Conservation (phyloP, 2,888 invertebrate species). For the Metellina segmentata region DNA sequence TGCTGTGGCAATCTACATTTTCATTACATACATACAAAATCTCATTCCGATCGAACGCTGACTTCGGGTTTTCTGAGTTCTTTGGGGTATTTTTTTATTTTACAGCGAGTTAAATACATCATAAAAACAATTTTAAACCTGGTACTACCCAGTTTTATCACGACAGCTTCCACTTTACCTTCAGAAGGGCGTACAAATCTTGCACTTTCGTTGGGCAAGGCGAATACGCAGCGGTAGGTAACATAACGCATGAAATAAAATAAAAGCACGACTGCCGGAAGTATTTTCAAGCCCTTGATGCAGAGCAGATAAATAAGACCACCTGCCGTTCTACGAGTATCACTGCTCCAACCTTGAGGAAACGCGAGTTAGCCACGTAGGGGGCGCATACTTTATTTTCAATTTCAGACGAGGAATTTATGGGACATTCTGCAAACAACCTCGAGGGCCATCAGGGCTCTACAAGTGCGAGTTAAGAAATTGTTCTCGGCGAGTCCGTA, state of each 20-base stretch:
- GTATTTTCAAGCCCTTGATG: slow-evolving; percentile 11
- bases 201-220: background rate
- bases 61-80: too few species aligned
- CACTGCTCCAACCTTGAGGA: slow-evolving; percentile 11
- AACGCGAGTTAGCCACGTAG: background rate
- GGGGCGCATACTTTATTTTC: background rate
- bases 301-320: slow-evolving; percentile 36
- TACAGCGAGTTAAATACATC: too few species aligned
- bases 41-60: too few species aligned
- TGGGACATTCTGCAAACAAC: background rate
- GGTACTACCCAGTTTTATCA: background rate
- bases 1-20: too few species aligned
- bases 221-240: slow-evolving; percentile 2
- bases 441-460: background rate
- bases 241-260: background rate
- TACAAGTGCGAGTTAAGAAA: background rate
- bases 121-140: background rate
- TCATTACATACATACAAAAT: too few species aligned
- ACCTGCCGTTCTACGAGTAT: background rate
- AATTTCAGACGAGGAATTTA: background rate
- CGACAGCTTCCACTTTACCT: background rate
- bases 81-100: too few species aligned
- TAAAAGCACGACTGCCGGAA: slow-evolving; percentile 31
- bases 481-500: background rate
- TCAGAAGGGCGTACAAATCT: slow-evolving; percentile 8